Base-by-base conservation (phyloP, 2,797 vertebrate species). In the Danionella dracula region DNA sequence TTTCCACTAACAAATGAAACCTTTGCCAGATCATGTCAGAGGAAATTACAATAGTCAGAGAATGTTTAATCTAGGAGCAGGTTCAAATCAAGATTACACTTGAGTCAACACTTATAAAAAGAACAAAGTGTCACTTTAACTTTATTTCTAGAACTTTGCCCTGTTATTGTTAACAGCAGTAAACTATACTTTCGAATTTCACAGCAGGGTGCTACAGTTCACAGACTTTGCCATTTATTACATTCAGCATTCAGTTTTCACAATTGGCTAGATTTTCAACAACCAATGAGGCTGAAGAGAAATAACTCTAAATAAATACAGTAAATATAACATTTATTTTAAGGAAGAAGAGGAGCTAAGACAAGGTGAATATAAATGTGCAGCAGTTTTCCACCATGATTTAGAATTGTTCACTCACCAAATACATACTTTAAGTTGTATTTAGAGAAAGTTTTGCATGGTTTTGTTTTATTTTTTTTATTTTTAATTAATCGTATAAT, bases 71-170 rank as follows among this genome's bases (percentile, higher is more conserved):
- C 51, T 53, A 13, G 66, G 49, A 68, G 41, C 21, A 20, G 31
- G 59, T 68, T 64, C 70, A 62, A 61, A 35, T 38, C 68, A 62
- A 62, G 50, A 65, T 74, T 68, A 62, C 37, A 61, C 50, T 57
- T 19, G 32, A 48, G 34, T 35, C 54, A 50, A 68, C 20, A 54
- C 38, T n/a, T n/a, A 56, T 58, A 9, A 56, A 50, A 46, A 27
- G 45, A 29, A 21, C 32, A 66, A 59, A 41, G 29, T 31, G 15
- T 12, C 48, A 17, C 49, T 54, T 19, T 37, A 68, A 51, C 59
- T 53, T 45, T 61, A 58, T 69, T 56, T 42, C 67, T 55, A 68
- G 29, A 57, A 61, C 42, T 34, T 34, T 49, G 4, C 31, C 11
- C 20, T 29, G 21, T 23, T 35, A 45, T 41, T 57, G 38, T 13